Conservation (phyloP, 2,888 invertebrate genomes). For the Nymphalis urticae region DNA sequence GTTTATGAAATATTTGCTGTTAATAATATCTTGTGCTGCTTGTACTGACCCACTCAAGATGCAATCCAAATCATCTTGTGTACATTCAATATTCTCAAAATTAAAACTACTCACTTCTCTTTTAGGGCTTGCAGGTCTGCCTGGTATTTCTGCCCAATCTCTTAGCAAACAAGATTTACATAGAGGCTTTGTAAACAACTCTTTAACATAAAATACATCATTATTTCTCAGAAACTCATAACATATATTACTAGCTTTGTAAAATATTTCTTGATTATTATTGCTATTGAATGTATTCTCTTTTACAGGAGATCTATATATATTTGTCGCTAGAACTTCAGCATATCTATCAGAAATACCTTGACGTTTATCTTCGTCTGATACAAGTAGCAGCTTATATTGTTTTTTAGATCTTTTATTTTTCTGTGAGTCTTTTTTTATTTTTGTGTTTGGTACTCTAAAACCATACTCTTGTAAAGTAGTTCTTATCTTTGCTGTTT, state of each 20-base stretch:
- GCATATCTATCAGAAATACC: slow-evolving; percentile 62
- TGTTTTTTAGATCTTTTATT: slow-evolving; percentile 52
- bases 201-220: slow-evolving; percentile 69
- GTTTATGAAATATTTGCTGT: slow-evolving; percentile 36
- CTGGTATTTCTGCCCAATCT: slow-evolving; percentile 84
- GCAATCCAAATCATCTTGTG: slow-evolving; percentile 63
- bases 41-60: slow-evolving; percentile 64
- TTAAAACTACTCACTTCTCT: slow-evolving; percentile 46
- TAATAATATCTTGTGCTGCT: slow-evolving; percentile 52
- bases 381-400: slow-evolving; percentile 57
- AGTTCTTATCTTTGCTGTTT: slow-evolving; percentile 65
- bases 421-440: slow-evolving; percentile 41
- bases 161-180: slow-evolving; percentile 73
- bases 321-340: slow-evolving; percentile 54
- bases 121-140: slow-evolving; percentile 82
- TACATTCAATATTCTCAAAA: slow-evolving; percentile 60
- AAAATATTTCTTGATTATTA: slow-evolving; percentile 45
- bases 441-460: slow-evolving; percentile 63
- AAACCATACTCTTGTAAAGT: slow-evolving; percentile 85
- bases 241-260: slow-evolving; percentile 54
- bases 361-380: slow-evolving; percentile 58
- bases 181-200: slow-evolving; percentile 67
- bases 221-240: slow-evolving; percentile 57
- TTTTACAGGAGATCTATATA: slow-evolving; percentile 14
- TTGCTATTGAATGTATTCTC: slow-evolving; percentile 15